Evolutionary conservation across 2,113 vertebrate species (phyloP).

Genomic region (Manacus vitellinus): DNA sequence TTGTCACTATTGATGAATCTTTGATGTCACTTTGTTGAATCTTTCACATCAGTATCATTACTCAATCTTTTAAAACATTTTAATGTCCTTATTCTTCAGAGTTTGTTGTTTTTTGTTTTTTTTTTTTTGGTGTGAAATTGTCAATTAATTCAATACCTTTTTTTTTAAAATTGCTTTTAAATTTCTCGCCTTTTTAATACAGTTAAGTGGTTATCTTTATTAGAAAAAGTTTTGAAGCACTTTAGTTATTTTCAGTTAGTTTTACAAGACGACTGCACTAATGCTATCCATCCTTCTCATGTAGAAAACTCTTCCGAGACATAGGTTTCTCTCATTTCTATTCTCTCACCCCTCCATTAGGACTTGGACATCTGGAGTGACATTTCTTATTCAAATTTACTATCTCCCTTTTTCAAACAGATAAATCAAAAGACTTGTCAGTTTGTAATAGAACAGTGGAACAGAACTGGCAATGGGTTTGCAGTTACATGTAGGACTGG

Average conservation of each 20-base stretch:
- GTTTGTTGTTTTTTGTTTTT: neutral
- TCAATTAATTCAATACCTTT: neutral
- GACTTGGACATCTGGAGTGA: neutral
- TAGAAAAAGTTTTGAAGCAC: neutral
- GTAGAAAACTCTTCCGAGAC: neutral
- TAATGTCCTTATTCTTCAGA: neutral
- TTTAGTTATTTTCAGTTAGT: neutral
- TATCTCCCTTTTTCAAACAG: neutral
- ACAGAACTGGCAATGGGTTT: neutral
- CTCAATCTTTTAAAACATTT: neutral
- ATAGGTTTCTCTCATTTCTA: neutral
- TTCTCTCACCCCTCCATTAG: neutral
- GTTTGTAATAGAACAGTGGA: neutral
- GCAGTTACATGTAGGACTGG: neutral
- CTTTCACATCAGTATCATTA: neutral
- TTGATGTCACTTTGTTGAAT: neutral
- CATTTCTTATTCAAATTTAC: neutral
- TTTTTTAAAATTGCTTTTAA: neutral
- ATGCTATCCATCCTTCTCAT: neutral
- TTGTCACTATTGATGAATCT: neutral
- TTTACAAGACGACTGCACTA: neutral
- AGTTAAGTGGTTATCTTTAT: neutral
- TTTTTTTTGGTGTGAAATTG: neutral
- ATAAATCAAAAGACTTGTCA: neutral
- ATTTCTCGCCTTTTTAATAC: neutral